These are phyloP conservation scores for Gila orcuttii DNA, from an alignment of 2,113 vertebrate species.

Conservation along the genomic window DNA sequence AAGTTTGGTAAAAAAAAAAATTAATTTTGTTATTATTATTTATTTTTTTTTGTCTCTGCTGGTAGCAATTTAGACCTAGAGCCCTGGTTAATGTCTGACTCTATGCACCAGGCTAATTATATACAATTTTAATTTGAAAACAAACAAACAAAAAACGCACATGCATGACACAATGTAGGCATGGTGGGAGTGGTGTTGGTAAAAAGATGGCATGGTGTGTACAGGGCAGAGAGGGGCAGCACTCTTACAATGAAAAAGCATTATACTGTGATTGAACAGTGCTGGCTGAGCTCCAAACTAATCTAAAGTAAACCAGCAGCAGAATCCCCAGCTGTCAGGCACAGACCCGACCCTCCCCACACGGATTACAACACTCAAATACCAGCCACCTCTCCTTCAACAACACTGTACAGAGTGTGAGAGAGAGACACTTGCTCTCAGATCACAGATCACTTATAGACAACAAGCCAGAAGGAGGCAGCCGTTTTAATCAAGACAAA, in stretches of 20 bases:
- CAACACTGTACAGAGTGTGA: constrained; percentile 58
- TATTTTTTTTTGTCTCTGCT: not conserved
- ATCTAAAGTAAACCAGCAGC: constrained; percentile 80
- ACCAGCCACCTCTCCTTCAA: constrained; percentile 25
- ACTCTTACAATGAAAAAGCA: constrained; percentile 67
- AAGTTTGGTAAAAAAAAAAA: too few species aligned
- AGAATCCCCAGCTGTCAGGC: constrained; percentile 80
- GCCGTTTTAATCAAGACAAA: not conserved
- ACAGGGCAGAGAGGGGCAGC: constrained; percentile 27
- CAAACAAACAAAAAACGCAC: not conserved
- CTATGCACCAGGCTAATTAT: not conserved
- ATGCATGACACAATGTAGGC: not conserved
- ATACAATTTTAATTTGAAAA: not conserved
- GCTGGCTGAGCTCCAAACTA: constrained; percentile 77
- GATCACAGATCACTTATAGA: not conserved
- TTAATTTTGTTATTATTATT: too few species aligned
- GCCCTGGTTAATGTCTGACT: not conserved
- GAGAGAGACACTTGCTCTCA: not conserved
- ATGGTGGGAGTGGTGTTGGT: not conserved
- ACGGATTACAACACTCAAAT: constrained; percentile 71
- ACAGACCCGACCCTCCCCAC: constrained; percentile 69
- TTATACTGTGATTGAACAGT: constrained; percentile 73
- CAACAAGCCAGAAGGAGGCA: constrained; percentile 4
- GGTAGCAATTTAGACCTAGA: not conserved
- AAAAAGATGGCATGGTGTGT: constrained; percentile 9